Conservation (phyloP, 2,113 vertebrate genomes). For the Regulus satrapa region DNA sequence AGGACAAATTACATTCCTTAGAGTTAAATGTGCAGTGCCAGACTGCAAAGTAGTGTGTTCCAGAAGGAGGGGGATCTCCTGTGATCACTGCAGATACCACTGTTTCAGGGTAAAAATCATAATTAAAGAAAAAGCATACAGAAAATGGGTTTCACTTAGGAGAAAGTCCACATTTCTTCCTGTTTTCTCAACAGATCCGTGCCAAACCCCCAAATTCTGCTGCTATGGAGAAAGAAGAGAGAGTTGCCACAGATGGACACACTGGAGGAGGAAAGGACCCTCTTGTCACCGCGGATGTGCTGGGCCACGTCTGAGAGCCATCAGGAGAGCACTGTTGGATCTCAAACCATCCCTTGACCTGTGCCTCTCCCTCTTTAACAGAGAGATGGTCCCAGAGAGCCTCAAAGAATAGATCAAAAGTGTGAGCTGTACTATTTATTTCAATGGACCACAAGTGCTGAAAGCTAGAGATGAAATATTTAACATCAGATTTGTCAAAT, state of each 20-base stretch:
- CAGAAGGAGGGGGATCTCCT: not conserved
- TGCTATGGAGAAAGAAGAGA: not conserved
- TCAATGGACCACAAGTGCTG: constrained; percentile 33
- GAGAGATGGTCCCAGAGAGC: not conserved
- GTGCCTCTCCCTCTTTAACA: not conserved
- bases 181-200: not conserved
- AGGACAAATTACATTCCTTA: constrained; percentile 17
- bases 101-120: not conserved
- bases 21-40: not conserved
- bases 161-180: not conserved
- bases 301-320: not conserved
- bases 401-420: constrained; percentile 22
- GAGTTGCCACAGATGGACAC: not conserved
- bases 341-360: not conserved
- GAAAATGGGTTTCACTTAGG: not conserved
- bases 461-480: constrained; percentile 54
- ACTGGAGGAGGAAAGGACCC: not conserved
- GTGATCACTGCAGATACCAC: not conserved
- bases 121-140: not conserved
- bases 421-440: constrained; percentile 7
- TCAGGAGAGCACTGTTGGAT: not conserved
- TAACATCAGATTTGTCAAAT: constrained; percentile 60
- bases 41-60: not conserved
- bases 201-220: not conserved
- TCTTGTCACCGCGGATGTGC: not conserved